Evolutionary conservation across 92 coral and sea anemone species (phyloP), one percentile per base, ranked within the genome.

Genomic region (Hydrozoanthus gracilis): DNA sequence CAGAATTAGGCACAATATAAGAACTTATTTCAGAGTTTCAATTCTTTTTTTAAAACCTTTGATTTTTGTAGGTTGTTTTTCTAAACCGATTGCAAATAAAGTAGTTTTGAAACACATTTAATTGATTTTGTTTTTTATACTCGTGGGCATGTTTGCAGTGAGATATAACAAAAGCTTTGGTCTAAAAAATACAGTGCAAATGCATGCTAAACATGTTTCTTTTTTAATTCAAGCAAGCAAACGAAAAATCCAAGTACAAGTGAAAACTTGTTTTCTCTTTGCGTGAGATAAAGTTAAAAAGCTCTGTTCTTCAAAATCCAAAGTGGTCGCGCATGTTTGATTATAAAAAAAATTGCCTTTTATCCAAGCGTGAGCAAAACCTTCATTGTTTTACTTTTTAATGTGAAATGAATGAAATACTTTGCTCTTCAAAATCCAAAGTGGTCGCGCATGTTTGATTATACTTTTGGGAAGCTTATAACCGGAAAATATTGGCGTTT

Each of bases 401-500:
- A 5, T 5, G 50, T 5, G 52, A 71, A 51, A 71, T 71, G 76
- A n/a, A 71, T 14, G 39, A 71, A 71, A 20, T 71, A 9, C 39
- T 0, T 71, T 39, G 12, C n/a, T 1, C 76, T 71, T 71, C 76
- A 71, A 71, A 71, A 71, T 71, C 76, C 0, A 71, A 71, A 71
- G 5, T 71, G 76, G 4, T 71, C 51, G 1, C 76, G 52, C 76
- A 39, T 44, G 52, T 71, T 71, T 7, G 44, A 71, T 71, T 71
- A 71, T 71, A 71, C 64, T 56, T 56, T 56, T 56, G 64, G 64
- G 64, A 56, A 56, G 76, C 76, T 16, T 71, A 71, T 16, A 71
- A 71, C 51, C 76, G 76, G 16, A 73, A 73, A 73, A 46, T 73
- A 45, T 46, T 73, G 51, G 79, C 79, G 79, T 39, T 74, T 74